Evolutionary conservation across 1,140 invertebrate genomes (phyloP).

Genomic region (Elymnias hypermnestra): DNA sequence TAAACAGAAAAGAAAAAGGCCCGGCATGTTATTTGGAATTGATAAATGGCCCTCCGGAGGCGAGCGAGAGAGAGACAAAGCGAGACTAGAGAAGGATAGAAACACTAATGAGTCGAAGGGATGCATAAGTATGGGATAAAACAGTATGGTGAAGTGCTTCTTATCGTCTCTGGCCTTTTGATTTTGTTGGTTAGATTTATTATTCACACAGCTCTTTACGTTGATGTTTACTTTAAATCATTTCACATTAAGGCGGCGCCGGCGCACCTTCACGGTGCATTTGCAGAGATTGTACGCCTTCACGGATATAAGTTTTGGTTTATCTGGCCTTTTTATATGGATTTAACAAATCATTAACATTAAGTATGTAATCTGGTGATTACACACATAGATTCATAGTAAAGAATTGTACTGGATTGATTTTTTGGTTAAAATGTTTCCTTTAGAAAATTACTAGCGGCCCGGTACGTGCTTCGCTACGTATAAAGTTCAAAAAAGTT

Average conservation of each 20-base stretch:
- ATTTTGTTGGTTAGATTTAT: slow-evolving; percentile 42
- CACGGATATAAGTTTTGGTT: slow-evolving; percentile 38
- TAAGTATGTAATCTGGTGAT: neutral
- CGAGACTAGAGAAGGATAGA: slow-evolving; percentile 48
- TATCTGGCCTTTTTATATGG: slow-evolving; percentile 24
- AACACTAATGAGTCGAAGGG: slow-evolving; percentile 56
- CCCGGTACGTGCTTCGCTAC: too few species aligned
- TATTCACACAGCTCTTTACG: slow-evolving; percentile 31
- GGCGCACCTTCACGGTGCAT: slow-evolving; percentile 44
- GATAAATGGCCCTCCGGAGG: slow-evolving; percentile 70
- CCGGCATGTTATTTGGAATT: slow-evolving; percentile 72
- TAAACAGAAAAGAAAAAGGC: slow-evolving; percentile 63
- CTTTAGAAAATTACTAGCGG: too few species aligned
- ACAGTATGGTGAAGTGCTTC: slow-evolving; percentile 52
- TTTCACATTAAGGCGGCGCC: slow-evolving; percentile 30
- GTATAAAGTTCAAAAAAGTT: too few species aligned
- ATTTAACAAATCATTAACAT: slow-evolving; percentile 5
- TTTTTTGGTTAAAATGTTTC: too few species aligned
- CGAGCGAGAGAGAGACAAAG: slow-evolving; percentile 49
- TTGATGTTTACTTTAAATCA: slow-evolving; percentile 23
- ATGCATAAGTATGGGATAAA: slow-evolving; percentile 48
- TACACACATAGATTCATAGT: too few species aligned
- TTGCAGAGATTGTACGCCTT: slow-evolving; percentile 30
- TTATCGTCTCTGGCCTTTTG: slow-evolving; percentile 45
- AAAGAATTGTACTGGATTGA: too few species aligned